Conservation (phyloP, 2,797 vertebrate species). For the Odontamblyopus rebecca region DNA sequence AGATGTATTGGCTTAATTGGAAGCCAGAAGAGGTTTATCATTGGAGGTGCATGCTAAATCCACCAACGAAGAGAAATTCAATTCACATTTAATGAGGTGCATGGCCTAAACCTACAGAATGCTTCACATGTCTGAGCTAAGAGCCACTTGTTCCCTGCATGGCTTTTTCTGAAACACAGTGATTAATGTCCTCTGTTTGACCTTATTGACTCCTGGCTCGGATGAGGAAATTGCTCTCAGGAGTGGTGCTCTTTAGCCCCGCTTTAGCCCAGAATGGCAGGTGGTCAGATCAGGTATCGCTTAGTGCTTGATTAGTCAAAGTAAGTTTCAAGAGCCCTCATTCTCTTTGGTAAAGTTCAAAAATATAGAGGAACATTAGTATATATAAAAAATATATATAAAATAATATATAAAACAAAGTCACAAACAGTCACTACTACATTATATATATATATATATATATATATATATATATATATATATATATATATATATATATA, state of each 20-base stretch:
- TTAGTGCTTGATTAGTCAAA: constrained; percentile 24
- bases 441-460: not conserved
- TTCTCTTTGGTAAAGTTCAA: constrained; percentile 14
- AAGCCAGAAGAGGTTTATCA: constrained; percentile 68
- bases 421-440: not conserved
- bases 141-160: constrained; percentile 34
- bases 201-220: constrained; percentile 62
- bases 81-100: constrained; percentile 77
- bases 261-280: constrained; percentile 38
- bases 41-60: constrained; percentile 68
- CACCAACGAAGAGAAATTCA: constrained; percentile 65
- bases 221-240: constrained; percentile 61
- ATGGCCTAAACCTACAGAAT: constrained; percentile 46
- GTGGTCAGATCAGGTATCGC: constrained; percentile 32
- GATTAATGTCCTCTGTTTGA: constrained; percentile 68
- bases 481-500: no score
- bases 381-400: not conserved
- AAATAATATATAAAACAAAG: not conserved
- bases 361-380: not conserved
- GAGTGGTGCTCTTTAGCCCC: constrained; percentile 55
- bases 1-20: constrained; percentile 75
- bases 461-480: no score
- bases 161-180: constrained; percentile 33
- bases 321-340: constrained; percentile 16
- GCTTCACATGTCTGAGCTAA: constrained; percentile 45